These are phyloP conservation scores for Eidolon dupreanum DNA, from an alignment of 2,797 vertebrate species.

Conservation along the genomic window DNA sequence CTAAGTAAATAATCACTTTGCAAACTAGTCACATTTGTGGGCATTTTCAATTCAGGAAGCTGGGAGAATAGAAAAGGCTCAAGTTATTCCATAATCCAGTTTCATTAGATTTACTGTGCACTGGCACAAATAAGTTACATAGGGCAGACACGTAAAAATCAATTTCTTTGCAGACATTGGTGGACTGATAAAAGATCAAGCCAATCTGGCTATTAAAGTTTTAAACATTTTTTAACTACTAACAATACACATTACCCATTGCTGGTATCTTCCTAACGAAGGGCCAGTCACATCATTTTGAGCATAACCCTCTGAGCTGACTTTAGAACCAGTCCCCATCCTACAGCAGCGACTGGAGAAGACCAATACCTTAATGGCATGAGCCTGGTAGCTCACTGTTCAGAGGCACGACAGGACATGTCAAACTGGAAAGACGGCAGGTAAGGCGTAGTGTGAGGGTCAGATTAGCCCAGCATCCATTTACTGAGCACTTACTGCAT, in stretches of 20 bases:
- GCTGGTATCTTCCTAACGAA: not conserved
- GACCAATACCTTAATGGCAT: not conserved
- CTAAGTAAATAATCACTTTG: constrained; percentile 55
- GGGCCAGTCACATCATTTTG: not conserved
- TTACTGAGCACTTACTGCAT: not conserved
- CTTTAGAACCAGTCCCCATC: not conserved
- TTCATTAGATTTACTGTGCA: constrained; percentile 67
- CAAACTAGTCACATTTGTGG: constrained; percentile 54
- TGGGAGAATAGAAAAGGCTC: constrained; percentile 58
- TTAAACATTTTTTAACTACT: constrained; percentile 14
- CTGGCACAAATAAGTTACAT: constrained; percentile 54
- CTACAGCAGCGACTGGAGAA: not conserved
- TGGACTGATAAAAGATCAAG: constrained; percentile 67
- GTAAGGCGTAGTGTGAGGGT: accelerated
- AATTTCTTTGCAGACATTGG: constrained; percentile 58
- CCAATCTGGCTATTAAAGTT: constrained; percentile 53
- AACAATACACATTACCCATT: not conserved
- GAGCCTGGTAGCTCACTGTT: not conserved
- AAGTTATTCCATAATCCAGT: constrained; percentile 68
- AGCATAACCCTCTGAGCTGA: not conserved
- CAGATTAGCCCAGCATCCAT: not conserved
- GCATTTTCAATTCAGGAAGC: constrained; percentile 60
- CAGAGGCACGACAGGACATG: not conserved
- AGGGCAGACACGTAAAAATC: constrained; percentile 52
- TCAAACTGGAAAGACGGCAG: not conserved